Base-by-base conservation (phyloP, 2,113 vertebrate species). In the Platanista minor region DNA sequence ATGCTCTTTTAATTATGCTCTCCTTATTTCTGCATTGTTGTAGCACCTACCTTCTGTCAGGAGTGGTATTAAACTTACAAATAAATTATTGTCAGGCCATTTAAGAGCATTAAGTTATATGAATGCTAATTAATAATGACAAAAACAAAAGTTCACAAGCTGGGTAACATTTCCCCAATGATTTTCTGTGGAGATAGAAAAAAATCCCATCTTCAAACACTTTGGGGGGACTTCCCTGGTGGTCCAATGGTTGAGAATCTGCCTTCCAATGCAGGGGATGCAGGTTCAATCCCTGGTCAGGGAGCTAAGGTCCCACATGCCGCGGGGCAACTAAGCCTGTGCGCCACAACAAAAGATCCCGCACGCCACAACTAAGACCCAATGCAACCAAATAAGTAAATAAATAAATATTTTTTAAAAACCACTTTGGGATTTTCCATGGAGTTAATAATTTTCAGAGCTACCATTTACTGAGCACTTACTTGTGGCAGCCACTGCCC, bases 21-120 rank as follows among this genome's bases (percentile, higher is more conserved):
- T 86, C 62, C 39, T 66, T 39, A 90, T 39, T 96, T 82, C 21
- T 43, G n/a, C 75, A 96, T 96, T 93, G 25, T 80, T 81, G 21
- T 31, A 31, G 41, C 14, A 71, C 36, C 54, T 84, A 85, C 5
- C 84, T 77, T 87, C 59, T 62, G 36, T 69, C n/a, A 62, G 82
- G 12, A 61, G 52, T 83, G 46, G 31, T 39, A 62, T 71, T 75
- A 77, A 82, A 84, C 31, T 84, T 71, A 72, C 39, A 91, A 75
- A 82, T 74, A 62, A 84, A 49, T 43, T 67, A 41, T 39, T 72
- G 18, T 46, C 39, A 29, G 49, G 54, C 6, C 17, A 43, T 61
- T 82, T 61, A 13, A 43, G 10, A 91, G 27, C 8, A 87, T 69
- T 78, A 69, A 77, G 8, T 88, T 88, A 84, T 71, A 75, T 61